Percentiles rank a stretch among this genome's conserved stretches.
Evolutionary conservation across 2,888 invertebrate genomes (phyloP).

Genomic region (Lasioglossum zephyrum): DNA sequence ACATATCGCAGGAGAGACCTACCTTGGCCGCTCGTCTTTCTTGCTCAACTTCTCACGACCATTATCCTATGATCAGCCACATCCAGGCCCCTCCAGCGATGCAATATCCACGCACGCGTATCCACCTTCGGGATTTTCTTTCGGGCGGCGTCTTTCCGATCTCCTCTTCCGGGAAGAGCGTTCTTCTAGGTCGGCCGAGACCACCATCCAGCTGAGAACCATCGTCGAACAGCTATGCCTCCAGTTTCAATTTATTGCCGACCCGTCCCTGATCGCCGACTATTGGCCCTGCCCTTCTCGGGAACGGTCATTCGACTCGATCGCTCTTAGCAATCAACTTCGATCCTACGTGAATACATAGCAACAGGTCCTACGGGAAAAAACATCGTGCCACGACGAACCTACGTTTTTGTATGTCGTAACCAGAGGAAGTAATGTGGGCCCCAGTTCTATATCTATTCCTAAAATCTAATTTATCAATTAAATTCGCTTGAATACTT

Average conservation of each 20-base stretch:
- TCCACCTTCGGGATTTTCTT: constrained; percentile 67
- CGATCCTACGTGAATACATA: neutral
- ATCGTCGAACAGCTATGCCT: neutral
- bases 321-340: neutral
- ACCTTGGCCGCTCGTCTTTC: constrained; percentile 62
- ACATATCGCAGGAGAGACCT: constrained; percentile 44
- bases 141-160: constrained; percentile 10
- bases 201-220: neutral
- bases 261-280: neutral
- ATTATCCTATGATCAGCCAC: constrained; percentile 77
- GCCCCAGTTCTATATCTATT: neutral
- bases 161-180: constrained; percentile 2
- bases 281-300: neutral
- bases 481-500: no score
- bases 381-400: neutral
- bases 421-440: neutral
- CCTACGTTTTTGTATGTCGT: neutral
- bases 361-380: neutral
- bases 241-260: constrained; percentile 6
- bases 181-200: neutral
- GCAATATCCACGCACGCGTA: constrained; percentile 58
- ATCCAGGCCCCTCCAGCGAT: constrained; percentile 74
- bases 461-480: no score
- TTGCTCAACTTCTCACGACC: constrained; percentile 59
- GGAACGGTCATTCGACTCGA: neutral